These are phyloP conservation scores for Liodrosophila aerea DNA, from an alignment of 2,888 invertebrate species.

Conservation along the genomic window DNA sequence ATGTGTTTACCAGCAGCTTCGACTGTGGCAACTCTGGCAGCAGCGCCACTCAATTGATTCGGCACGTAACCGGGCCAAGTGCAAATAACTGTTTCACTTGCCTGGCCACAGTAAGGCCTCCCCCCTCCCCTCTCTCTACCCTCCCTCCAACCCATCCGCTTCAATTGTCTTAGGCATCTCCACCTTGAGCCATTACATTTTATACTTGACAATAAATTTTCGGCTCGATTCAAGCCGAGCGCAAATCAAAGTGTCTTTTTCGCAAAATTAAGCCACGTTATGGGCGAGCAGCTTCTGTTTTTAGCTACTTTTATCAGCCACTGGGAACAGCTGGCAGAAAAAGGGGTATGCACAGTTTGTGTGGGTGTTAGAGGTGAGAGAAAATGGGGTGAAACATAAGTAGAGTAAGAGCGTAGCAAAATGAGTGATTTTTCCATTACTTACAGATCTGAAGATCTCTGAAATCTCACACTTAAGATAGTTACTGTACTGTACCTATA, in stretches of 20 bases:
- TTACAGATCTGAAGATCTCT: no score
- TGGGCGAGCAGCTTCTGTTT: slow-evolving; percentile 36
- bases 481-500: no score
- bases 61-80: slow-evolving; percentile 72
- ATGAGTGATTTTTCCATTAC: no score
- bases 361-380: no score
- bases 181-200: slow-evolving; percentile 60
- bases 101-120: not conserved
- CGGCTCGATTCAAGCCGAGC: slow-evolving; percentile 23
- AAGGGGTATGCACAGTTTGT: no score
- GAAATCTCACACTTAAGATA: no score
- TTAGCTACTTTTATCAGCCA: no score
- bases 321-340: not conserved
- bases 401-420: no score
- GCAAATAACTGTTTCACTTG: slow-evolving; percentile 74
- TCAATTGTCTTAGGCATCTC: no score
- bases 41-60: slow-evolving; percentile 68
- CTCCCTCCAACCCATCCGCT: not conserved
- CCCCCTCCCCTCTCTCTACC: not conserved
- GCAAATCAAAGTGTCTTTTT: slow-evolving; percentile 64
- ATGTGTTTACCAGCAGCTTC: slow-evolving; percentile 49
- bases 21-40: slow-evolving; percentile 3
- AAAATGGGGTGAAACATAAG: no score
- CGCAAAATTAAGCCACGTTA: slow-evolving; percentile 65
- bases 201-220: slow-evolving; percentile 72